Evolutionary conservation across 2,797 vertebrate species (phyloP).

Genomic region (Sebastes taczanowskii): DNA sequence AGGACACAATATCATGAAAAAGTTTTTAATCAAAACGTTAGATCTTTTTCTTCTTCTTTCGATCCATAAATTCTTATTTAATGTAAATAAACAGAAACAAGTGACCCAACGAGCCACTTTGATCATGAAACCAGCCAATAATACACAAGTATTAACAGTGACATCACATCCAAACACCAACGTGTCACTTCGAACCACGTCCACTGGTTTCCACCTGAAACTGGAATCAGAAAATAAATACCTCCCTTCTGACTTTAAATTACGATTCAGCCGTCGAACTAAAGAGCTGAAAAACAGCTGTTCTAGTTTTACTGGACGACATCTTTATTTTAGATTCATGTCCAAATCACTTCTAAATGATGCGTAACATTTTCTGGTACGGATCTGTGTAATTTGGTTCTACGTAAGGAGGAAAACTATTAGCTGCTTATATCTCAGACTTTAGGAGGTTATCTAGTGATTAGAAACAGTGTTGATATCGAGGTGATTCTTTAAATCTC

Average conservation of each 20-base stretch:
- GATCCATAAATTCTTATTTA: constrained; percentile 63
- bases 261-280: background rate
- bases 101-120: constrained; percentile 59
- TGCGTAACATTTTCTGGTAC: no score
- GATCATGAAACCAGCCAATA: constrained; percentile 41
- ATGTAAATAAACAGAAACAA: constrained; percentile 75
- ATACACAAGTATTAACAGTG: constrained; percentile 36
- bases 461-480: no score
- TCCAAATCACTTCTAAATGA: no score
- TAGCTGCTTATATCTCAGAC: no score
- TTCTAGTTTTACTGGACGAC: background rate
- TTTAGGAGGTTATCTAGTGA: no score
- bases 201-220: background rate
- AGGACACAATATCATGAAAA: background rate
- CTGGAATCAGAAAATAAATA: background rate
- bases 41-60: constrained; percentile 3
- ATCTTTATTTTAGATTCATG: no score
- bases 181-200: background rate
- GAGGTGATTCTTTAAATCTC: no score
- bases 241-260: background rate
- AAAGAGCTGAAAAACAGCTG: background rate
- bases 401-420: no score
- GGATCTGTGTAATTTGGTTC: no score
- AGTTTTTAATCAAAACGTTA: constrained; percentile 49
- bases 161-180: background rate